Percentiles rank a stretch among this genome's conserved stretches.
phyloP scores from a whole-genome alignment of 1,140 invertebrate species.

The Acyrthosiphon pisum region DNA sequence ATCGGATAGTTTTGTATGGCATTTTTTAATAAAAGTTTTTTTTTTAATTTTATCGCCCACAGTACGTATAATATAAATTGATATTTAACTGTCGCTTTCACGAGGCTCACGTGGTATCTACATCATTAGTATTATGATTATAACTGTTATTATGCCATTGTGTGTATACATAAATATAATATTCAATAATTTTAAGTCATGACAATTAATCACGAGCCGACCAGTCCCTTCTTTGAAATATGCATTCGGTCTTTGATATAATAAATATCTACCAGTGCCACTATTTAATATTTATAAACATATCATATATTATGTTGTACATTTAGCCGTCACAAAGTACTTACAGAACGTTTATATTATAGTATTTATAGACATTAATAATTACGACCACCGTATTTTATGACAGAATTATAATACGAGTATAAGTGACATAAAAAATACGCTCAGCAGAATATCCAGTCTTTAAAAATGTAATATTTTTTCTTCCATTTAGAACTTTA shows the following conservation, averaged over 20 bases:
- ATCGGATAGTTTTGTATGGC: neutral
- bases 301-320: neutral
- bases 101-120: neutral
- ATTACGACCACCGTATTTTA: neutral
- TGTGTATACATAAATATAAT: neutral
- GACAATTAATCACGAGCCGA: neutral
- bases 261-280: neutral
- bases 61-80: neutral
- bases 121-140: neutral
- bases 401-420: neutral
- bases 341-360: neutral
- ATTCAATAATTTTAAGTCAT: neutral
- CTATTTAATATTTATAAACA: neutral
- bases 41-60: neutral
- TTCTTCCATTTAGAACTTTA: neutral
- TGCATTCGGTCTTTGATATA: neutral
- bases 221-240: neutral
- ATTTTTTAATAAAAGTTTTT: conserved; percentile 20
- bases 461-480: neutral
- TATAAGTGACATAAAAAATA: neutral
- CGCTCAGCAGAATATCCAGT: neutral
- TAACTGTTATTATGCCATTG: neutral
- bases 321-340: neutral
- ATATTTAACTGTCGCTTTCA: neutral
- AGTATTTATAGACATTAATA: neutral